Conservation (phyloP, 2,888 invertebrate species). For the Amphipyra berbera region DNA sequence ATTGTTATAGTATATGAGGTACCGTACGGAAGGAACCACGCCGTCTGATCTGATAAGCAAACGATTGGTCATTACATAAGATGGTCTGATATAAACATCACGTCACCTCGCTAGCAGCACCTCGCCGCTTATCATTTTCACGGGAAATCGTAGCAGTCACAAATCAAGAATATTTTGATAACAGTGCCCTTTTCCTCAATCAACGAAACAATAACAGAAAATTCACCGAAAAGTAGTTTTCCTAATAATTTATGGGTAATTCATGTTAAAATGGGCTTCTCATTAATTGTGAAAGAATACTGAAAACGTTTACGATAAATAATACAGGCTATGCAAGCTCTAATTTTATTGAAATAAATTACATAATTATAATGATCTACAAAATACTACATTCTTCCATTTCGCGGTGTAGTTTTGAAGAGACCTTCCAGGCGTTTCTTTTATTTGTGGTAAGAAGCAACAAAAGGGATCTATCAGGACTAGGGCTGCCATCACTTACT, state of each 20-base stretch:
- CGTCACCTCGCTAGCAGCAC: constrained; percentile 45
- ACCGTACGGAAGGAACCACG: constrained; percentile 49
- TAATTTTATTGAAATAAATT: too few species aligned
- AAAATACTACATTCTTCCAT: too few species aligned
- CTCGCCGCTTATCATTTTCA: constrained; percentile 50
- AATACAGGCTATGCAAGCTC: too few species aligned
- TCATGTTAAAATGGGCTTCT: not conserved
- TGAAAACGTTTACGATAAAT: too few species aligned
- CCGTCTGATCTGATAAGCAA: constrained; percentile 64
- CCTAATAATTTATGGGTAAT: constrained; percentile 18
- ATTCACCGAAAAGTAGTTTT: constrained; percentile 36
- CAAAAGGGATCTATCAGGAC: too few species aligned
- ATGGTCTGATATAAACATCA: constrained; percentile 40
- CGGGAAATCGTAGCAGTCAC: constrained; percentile 38
- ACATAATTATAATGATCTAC: too few species aligned
- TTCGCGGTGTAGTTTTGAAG: too few species aligned
- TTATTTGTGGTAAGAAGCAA: too few species aligned
- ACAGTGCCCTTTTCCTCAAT: constrained; percentile 38
- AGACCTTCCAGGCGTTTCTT: too few species aligned
- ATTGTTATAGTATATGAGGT: constrained; percentile 23
- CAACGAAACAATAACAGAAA: constrained; percentile 18
- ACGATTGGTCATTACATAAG: constrained; percentile 44
- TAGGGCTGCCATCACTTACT: too few species aligned
- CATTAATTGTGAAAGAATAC: not conserved
- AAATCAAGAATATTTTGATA: constrained; percentile 49